Base-by-base conservation (phyloP, 2,888 invertebrate genomes). In the Acrobasis repandana region DNA sequence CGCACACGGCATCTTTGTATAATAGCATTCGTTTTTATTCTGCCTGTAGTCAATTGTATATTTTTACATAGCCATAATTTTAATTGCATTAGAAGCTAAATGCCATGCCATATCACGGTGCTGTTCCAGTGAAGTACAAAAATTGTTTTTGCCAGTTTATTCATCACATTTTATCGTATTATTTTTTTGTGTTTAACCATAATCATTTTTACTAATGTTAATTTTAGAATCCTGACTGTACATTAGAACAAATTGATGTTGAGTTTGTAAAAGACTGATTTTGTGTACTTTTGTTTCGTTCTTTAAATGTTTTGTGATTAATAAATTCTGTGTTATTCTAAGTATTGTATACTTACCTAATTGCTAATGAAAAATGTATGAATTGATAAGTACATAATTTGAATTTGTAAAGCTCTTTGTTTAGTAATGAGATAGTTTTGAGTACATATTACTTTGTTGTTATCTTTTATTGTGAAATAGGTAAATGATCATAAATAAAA, bases 61-160 rank as follows among this genome's bases (percentile, higher is more conserved):
- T 63, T 38, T 63, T 61, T 61, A 57, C 65, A 62, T 66, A 64
- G 64, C 66, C 63, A 50, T 57, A 68, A 51, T 61, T 65, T 67
- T 66, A 64, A 66, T 67, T 67, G 51, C 65, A 67, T 60, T 59
- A 60, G 63, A 58, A 64, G 74, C 72, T 75, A 72, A 71, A 68
- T 66, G 61, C 68, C 69, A 76, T 76, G 80, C 79, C 82, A 83
- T 85, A 78, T 69, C 68, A 73, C 74, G 88, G 86, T 89, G 87
- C 87, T 88, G 82, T 80, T 73, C 81, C 80, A 79, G 79, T 79
- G 71, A 82, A 82, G 85, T 85, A 85, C 80, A 86, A 83, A 81
- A 68, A 63, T 68, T 74, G 63, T 76, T 80, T 67, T 66, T 72
- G 68, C 67, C 70, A 77, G 60, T 65, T 60, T 60, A 67, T 60